Base-by-base conservation (phyloP, 2,888 invertebrate genomes). In the Xestia ashworthii region DNA sequence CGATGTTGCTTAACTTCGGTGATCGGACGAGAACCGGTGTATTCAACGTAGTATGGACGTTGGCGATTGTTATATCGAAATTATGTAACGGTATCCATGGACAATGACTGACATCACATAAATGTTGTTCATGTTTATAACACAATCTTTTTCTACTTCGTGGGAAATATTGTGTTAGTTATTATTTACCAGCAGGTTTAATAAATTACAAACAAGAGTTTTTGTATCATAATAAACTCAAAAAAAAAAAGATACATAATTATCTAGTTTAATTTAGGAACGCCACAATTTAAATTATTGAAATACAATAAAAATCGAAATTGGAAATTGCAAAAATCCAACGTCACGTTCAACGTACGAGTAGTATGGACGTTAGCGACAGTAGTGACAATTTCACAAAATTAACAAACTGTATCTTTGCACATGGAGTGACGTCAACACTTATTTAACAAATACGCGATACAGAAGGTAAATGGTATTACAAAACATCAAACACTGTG, bases 11-110 rank as follows among this genome's bases (percentile, higher is more conserved):
- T 95, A 94, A 95, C 94, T 95, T 95, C 95, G 95, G 95, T 95
- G 95, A 95, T 95, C 95, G 94, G 95, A 95, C 95, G 95, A 95
- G 94, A 95, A 95, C 94, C 94, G 94, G 94, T 94, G 94, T 94
- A 85, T 94, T 94, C 94, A 95, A 94, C 94, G 91, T 95, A 91
- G 95, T 95, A 94, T 94, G 94, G 93, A 93, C 93, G 91, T 92
- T 92, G 78, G 78, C 81, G 14, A 25, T 0, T 11, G 22, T 9
- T 3, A 0, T 0, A 11, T 0, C 9, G 4, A 53, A 53, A 53
- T 53, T 22, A 53, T 53, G 9, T 22, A 22, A 53, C 53, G 11
- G 53, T 53, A 53, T 53, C 22, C 9, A 53, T 53, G 11, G 22
- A 53, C 9, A 53, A 11, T 53, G 3, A 22, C 9, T 53, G 53